Evolutionary conservation across 2,888 invertebrate species (phyloP), one percentile per base, ranked within the genome.

Genomic region (Amorpha juglandis): DNA sequence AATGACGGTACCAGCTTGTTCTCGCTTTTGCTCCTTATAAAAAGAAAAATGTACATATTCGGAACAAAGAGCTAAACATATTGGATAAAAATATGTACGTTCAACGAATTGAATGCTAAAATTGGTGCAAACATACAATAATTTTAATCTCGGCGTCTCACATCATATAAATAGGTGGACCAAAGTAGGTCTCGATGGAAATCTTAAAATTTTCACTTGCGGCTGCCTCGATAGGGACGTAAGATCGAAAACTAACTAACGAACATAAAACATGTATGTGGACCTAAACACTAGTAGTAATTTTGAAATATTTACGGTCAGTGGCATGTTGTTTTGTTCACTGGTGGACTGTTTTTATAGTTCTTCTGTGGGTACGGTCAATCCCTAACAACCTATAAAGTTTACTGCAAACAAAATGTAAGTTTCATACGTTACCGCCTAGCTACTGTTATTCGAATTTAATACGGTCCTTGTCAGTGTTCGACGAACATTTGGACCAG

Each of bases 381-480:
- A n/a, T 47, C 12, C 38, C 16, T 58, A 35, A 55, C 58, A 69
- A 65, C 69, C 67, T 68, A 67, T 63, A 68, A 67, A 70, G 68
- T 70, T 76, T 58, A 35, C 68, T 69, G 16, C 63, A 55, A 52
- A 51, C 63, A 47, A 69, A 66, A 50, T 63, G 64, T 42, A 63
- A 75, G 68, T 71, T 70, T 66, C 69, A 70, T 67, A 68, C 62
- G 71, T 70, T 72, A 42, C 16, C 35, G 55, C 9, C n/a, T 35
- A 9, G 69, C 47, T 70, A 50, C 65, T 64, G 66, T 74, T 69
- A 70, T 69, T 70, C 74, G 68, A 71, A 71, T 70, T 71, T 78
- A 78, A 81, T 79, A 82, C 78, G 76, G 76, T 77, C 77, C 76
- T 77, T 79, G 79, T 80, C 6, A 16, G 83, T 80, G 80, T 74